Evolutionary conservation across 2,113 vertebrate species (phyloP).

Genomic region (Tupaia chinensis): DNA sequence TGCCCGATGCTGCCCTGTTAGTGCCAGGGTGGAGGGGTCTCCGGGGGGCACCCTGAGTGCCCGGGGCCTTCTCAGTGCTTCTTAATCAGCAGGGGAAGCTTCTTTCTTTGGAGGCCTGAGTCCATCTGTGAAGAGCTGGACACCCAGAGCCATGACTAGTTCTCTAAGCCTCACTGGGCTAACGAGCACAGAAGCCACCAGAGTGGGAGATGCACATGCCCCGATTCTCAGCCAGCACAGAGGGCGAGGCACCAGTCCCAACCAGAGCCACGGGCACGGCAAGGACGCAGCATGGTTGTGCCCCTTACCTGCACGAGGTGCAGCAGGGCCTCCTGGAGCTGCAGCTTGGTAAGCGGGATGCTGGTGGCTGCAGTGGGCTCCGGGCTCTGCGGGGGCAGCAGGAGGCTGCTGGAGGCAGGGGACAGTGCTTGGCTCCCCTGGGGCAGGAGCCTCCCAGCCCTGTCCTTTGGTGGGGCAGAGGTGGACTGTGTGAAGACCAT

Average conservation of each 20-base stretch:
- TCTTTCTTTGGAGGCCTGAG: neutral
- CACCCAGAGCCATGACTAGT: neutral
- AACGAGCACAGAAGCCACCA: neutral
- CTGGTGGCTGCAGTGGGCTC: constrained; percentile 62
- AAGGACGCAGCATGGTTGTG: rapidly evolving
- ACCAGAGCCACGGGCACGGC: neutral
- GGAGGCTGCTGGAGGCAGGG: constrained; percentile 53
- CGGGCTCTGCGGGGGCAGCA: constrained; percentile 78
- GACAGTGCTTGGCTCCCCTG: constrained; percentile 60
- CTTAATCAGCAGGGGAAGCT: rapidly evolving
- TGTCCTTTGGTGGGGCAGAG: constrained; percentile 59
- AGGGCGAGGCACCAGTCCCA: no score
- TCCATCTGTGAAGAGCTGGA: neutral
- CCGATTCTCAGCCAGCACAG: neutral
- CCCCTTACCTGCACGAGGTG: constrained; percentile 92
- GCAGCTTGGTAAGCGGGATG: constrained; percentile 88
- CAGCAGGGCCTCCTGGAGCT: constrained; percentile 94
- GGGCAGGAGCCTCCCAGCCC: constrained; percentile 61
- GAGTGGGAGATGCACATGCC: neutral
- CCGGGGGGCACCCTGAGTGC: neutral
- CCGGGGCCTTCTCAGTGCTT: neutral
- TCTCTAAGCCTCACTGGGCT: neutral
- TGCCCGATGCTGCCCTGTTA: no score
- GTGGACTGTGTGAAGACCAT: constrained; percentile 91
- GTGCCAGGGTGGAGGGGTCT: neutral